Base-by-base conservation (phyloP, 2,888 invertebrate species). In the Brachypalpus laphriformis region DNA sequence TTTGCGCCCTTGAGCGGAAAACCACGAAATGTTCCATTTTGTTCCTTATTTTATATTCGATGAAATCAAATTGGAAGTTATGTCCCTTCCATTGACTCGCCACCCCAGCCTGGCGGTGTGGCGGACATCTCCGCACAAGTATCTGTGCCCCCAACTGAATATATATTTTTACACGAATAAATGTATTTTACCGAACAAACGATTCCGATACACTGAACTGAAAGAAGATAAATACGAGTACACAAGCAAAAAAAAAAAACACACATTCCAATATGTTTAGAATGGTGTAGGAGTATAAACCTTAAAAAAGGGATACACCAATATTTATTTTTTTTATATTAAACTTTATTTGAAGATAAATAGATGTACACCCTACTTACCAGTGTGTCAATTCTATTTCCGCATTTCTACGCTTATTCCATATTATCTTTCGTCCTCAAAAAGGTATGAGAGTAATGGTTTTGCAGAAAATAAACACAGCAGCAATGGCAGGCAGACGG, bases 11-110 rank as follows among this genome's bases (percentile, higher is more conserved):
- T 80, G 63, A 85, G 83, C 83, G 75, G 70, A 80, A 83, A 85
- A 75, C 83, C 83, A 85, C 83, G 80, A 80, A 75, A 85, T 63
- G 83, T 80, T 56, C 77, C 82, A 78, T 83, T 78, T 47, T 74
- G 78, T 61, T 78, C 74, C 78, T 74, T 85, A 80, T 85, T 80
- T 80, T 85, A 80, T 75, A 85, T 75, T 65, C 83, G 70, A 80
- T 75, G 80, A 75, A 85, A 85, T 85, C 74, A 85, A 85, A 85
- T 85, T 80, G 83, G 80, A 80, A 80, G 80, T 85, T 85, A 80
- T 75, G 83, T 85, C 83, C 83, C 47, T 85, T 80, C 80, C 75
- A 85, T 83, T 83, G 74, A 78, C 72, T 80, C 74, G 49, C 16
- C 59, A 1, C 8, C 34, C 34, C 34, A 1, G 34, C 11, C 9